Conservation (phyloP, 2,113 vertebrate species). For the Sebastes fasciatus region DNA sequence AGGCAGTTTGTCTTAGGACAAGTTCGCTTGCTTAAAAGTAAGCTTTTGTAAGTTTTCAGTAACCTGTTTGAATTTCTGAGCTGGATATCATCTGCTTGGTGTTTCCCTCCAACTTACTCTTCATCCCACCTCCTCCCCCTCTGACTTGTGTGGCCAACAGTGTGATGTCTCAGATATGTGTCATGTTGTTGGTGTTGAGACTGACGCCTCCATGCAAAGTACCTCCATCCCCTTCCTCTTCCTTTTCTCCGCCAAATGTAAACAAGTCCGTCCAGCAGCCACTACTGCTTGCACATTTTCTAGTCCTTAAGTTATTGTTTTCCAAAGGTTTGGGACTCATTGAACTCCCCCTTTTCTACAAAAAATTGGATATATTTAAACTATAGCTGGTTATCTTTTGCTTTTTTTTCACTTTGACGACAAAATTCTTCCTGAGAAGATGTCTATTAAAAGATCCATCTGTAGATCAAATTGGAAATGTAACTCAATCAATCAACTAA, state of each 20-base stretch:
- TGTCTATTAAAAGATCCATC: background rate
- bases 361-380: background rate
- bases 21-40: background rate
- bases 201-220: constrained; percentile 58
- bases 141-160: constrained; percentile 42
- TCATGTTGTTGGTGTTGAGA: constrained; percentile 50
- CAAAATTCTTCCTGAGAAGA: background rate
- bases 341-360: too few relatives aligned
- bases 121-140: constrained; percentile 2
- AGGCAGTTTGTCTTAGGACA: background rate
- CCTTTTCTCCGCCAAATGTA: constrained; percentile 31
- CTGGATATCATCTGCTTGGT: background rate
- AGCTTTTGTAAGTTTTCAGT: background rate
- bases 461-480: background rate
- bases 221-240: constrained; percentile 44
- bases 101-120: constrained; percentile 38
- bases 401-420: background rate
- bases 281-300: background rate
- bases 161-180: constrained; percentile 67
- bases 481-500: background rate
- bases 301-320: background rate
- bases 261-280: constrained; percentile 23
- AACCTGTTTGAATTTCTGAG: constrained; percentile 7
- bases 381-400: background rate
- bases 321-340: background rate